Conservation (phyloP, 2,888 invertebrate species). For the Drosophila crucigera region DNA sequence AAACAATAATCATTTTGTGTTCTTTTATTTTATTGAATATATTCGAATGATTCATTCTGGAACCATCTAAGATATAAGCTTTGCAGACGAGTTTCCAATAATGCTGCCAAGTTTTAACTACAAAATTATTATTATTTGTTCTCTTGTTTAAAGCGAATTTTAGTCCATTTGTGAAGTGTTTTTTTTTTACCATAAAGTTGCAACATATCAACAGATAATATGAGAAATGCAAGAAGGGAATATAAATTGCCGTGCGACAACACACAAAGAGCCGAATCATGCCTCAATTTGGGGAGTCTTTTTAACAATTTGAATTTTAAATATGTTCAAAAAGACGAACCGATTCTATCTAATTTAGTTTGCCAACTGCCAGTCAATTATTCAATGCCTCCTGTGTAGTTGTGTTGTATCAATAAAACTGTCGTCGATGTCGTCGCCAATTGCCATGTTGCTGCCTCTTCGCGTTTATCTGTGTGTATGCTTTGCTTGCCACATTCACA, state of each 20-base stretch:
- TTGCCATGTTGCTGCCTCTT: slow-evolving; percentile 15
- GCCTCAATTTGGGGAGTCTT: background rate
- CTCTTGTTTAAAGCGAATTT: background rate
- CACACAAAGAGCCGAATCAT: background rate
- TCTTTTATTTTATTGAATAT: background rate
- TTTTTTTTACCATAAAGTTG: no score
- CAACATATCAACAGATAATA: no score
- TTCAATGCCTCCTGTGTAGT: slow-evolving; percentile 1
- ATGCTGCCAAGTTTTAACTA: background rate
- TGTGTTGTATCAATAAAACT: slow-evolving; percentile 21
- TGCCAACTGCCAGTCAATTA: slow-evolving; percentile 4
- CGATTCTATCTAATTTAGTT: background rate
- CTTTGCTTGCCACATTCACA: slow-evolving; percentile 18
- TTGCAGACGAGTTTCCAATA: background rate
- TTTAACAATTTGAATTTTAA: background rate
- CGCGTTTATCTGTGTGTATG: slow-evolving; percentile 9
- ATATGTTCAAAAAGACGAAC: background rate
- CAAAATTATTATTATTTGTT: background rate
- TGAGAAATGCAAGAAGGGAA: background rate
- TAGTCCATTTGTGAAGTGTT: no score
- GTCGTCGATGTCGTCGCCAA: background rate
- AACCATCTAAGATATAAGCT: background rate
- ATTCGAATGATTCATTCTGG: background rate
- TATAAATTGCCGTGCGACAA: background rate
- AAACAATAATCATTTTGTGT: background rate